A percentile compares a stretch with the other conserved stretches of the same genome.
Conservation (phyloP, 1,140 invertebrate species). For the Solenopsis fugax region DNA sequence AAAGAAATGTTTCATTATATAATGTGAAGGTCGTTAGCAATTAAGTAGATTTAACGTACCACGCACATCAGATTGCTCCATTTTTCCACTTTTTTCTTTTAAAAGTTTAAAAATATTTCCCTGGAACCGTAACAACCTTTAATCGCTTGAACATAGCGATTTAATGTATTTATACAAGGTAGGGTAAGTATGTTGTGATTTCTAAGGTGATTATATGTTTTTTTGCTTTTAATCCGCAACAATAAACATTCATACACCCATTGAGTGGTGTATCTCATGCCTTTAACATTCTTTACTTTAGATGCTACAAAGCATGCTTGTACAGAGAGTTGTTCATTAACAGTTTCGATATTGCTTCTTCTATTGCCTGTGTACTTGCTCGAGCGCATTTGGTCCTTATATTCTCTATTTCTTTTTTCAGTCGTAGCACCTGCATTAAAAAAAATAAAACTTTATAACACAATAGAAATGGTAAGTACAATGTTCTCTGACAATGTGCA, state of each 20-base stretch:
- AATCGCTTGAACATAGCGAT: background rate
- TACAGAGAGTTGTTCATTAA: background rate
- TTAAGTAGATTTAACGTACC: background rate
- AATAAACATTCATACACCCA: conserved; percentile 4
- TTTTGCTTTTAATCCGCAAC: background rate
- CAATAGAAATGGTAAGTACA: too few relatives aligned
- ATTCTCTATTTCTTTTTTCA: too few relatives aligned
- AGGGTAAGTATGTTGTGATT: background rate
- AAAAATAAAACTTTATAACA: too few relatives aligned
- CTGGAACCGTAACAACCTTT: background rate
- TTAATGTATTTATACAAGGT: background rate
- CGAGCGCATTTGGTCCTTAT: too few relatives aligned
- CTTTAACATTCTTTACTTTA: background rate
- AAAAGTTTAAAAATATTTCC: background rate
- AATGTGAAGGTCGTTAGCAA: too few relatives aligned
- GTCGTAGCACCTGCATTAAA: too few relatives aligned
- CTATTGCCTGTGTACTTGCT: background rate
- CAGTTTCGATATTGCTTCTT: background rate
- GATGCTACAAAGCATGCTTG: background rate
- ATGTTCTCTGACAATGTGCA: too few relatives aligned
- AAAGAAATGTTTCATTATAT: too few relatives aligned
- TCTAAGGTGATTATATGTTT: background rate
- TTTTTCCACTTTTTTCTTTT: conserved; percentile 7
- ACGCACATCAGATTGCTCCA: background rate
- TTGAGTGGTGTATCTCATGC: background rate